Conservation (phyloP, 2,797 vertebrate genomes). For the Chrysocyon brachyurus region DNA sequence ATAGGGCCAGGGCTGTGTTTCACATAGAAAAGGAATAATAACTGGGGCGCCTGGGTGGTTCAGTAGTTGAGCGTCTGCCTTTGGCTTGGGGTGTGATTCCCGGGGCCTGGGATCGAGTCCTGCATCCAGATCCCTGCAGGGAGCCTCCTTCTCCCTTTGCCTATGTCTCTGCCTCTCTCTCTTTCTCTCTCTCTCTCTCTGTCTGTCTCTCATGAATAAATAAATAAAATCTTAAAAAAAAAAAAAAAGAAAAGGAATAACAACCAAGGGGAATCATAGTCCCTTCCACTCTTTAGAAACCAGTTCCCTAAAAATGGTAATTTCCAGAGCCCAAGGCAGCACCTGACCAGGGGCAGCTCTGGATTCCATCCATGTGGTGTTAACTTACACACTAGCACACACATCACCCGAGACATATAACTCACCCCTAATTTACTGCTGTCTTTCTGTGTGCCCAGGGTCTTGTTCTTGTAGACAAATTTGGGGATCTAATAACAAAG, state of each 20-base stretch:
- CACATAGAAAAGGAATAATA: neutral
- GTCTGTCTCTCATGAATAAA: no score
- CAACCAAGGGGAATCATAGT: neutral
- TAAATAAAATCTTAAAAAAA: no score
- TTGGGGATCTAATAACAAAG: conserved; percentile 81
- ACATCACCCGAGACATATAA: conserved; percentile 50
- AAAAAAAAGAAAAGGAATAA: neutral
- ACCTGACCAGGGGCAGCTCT: neutral
- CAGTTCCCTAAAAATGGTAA: neutral
- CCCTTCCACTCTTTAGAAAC: conserved; percentile 31
- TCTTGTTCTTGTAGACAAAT: conserved; percentile 72
- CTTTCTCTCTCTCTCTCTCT: no score
- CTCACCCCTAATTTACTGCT: conserved; percentile 74
- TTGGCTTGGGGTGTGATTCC: no score
- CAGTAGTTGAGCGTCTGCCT: no score
- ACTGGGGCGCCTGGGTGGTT: no score
- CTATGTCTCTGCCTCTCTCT: no score
- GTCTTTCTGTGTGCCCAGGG: conserved; percentile 62
- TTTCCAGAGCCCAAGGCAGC: conserved; percentile 18
- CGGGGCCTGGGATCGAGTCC: no score
- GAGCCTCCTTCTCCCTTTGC: no score
- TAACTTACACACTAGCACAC: conserved; percentile 28
- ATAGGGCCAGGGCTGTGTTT: neutral
- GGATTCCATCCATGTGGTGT: neutral
- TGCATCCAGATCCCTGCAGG: no score